Conservation (phyloP, 2,113 vertebrate species). For the Pachypanchax playfairii region DNA sequence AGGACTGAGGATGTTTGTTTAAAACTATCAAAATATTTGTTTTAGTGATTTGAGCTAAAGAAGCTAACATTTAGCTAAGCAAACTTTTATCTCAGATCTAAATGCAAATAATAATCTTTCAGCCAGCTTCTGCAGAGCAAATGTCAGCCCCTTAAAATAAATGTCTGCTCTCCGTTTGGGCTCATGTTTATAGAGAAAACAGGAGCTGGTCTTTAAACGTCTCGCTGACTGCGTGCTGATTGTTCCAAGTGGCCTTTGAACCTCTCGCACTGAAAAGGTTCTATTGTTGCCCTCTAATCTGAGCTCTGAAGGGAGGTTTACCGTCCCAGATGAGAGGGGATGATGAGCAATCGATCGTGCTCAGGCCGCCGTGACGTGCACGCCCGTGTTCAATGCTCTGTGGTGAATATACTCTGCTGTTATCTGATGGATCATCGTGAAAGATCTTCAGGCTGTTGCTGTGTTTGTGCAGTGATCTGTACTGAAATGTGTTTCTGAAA, state of each 20-base stretch:
- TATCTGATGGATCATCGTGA: slow-evolving; percentile 36
- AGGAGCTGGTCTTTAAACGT: slow-evolving; percentile 1
- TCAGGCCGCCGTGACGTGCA: slow-evolving; percentile 37
- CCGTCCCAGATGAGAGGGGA: slow-evolving; percentile 47
- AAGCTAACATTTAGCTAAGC: not conserved
- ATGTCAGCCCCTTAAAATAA: not conserved
- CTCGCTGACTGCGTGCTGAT: slow-evolving; percentile 25
- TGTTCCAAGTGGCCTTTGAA: slow-evolving; percentile 32
- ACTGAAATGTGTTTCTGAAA: not conserved
- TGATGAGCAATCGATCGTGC: slow-evolving; percentile 68
- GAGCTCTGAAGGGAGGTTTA: slow-evolving; percentile 47
- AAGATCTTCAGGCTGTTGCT: slow-evolving; percentile 18
- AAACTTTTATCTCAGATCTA: not conserved
- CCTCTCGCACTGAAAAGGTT: slow-evolving; percentile 3
- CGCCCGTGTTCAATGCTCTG: slow-evolving; percentile 42
- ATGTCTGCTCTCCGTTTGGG: not conserved
- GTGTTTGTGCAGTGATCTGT: slow-evolving; percentile 11
- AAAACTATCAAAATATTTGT: slow-evolving; percentile 25
- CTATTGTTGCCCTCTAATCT: slow-evolving; percentile 39
- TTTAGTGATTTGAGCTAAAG: slow-evolving; percentile 17
- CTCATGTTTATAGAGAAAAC: not conserved
- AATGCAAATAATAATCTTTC: slow-evolving; percentile 11
- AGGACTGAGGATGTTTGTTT: slow-evolving; percentile 22
- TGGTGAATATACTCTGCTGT: slow-evolving; percentile 37
- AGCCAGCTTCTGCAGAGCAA: not conserved